phyloP scores from a whole-genome alignment of 2,113 vertebrate genomes.

The Varanus komodoensis region DNA sequence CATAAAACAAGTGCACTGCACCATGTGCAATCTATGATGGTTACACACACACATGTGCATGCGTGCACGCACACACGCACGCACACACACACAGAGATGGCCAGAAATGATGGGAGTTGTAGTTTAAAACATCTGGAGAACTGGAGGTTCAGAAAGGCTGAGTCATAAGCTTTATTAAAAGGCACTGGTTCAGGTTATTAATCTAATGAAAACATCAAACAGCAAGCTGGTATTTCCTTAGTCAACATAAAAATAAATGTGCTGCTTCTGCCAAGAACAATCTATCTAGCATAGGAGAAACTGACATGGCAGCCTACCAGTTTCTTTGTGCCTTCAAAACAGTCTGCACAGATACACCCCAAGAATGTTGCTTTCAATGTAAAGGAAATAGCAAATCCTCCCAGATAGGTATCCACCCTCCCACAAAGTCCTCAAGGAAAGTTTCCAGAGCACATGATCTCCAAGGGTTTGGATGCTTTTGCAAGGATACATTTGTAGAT shows the following conservation, averaged over 20 bases:
- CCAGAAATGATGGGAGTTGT: too few relatives aligned
- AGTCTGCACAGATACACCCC: not conserved
- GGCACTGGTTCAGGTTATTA: constrained; percentile 11
- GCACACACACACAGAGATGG: not conserved
- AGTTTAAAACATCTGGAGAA: too few relatives aligned
- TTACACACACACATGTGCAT: not conserved
- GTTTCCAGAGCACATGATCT: not conserved
- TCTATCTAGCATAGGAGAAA: constrained; percentile 4
- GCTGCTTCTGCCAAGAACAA: constrained; percentile 17
- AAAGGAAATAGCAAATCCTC: constrained; percentile 4
- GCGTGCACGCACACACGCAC: not conserved
- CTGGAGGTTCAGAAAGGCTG: too few relatives aligned
- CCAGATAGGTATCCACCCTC: not conserved
- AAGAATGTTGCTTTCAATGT: constrained; percentile 10
- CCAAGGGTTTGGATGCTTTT: not conserved
- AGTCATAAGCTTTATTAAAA: constrained; percentile 1
- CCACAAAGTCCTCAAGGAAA: not conserved
- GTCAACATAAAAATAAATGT: constrained; percentile 20
- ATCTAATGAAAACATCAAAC: constrained; percentile 11
- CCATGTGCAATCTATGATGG: not conserved
- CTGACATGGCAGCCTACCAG: not conserved
- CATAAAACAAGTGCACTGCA: not conserved
- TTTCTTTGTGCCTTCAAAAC: not conserved
- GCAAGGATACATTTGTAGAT: constrained; percentile 21
- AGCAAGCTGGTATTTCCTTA: constrained; percentile 24